Conservation (phyloP, 2,113 vertebrate species). For the Calypte anna region DNA sequence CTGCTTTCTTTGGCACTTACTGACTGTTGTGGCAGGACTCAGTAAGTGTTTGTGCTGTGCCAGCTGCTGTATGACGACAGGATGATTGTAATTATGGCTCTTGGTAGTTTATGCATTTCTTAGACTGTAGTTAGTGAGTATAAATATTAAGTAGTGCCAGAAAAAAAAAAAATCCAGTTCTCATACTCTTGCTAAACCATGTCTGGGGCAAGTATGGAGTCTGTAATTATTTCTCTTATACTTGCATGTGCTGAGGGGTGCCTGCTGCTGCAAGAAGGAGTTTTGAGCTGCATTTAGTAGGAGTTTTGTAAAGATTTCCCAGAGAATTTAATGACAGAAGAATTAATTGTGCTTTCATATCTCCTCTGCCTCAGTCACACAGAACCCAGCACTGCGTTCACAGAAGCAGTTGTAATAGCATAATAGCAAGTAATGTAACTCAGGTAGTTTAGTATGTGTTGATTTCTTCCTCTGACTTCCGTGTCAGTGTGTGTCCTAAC, state of each 20-base stretch:
- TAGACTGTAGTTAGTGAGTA: background rate
- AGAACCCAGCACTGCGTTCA: background rate
- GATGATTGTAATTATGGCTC: background rate
- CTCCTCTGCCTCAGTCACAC: background rate
- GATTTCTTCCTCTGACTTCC: background rate
- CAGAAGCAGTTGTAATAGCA: background rate
- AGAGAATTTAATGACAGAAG: background rate
- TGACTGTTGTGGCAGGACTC: background rate
- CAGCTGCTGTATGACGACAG: conserved; percentile 35
- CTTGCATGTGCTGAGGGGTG: background rate
- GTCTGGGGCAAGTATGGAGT: background rate
- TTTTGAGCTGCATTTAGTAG: background rate
- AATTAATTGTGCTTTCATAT: conserved; percentile 10
- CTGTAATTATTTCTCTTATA: conserved; percentile 36
- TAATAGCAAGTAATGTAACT: background rate
- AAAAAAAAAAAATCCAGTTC: background rate
- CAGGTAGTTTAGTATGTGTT: background rate
- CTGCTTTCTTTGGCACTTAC: conserved; percentile 27
- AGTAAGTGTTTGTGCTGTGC: conserved; percentile 32
- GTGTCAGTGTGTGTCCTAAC: rapidly evolving
- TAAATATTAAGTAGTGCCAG: background rate
- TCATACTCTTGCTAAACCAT: background rate
- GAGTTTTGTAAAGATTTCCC: conserved; percentile 19
- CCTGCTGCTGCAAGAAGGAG: background rate
- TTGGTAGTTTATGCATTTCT: conserved; percentile 11